Conservation (phyloP, 2,888 invertebrate genomes). For the Lasiommata megera region DNA sequence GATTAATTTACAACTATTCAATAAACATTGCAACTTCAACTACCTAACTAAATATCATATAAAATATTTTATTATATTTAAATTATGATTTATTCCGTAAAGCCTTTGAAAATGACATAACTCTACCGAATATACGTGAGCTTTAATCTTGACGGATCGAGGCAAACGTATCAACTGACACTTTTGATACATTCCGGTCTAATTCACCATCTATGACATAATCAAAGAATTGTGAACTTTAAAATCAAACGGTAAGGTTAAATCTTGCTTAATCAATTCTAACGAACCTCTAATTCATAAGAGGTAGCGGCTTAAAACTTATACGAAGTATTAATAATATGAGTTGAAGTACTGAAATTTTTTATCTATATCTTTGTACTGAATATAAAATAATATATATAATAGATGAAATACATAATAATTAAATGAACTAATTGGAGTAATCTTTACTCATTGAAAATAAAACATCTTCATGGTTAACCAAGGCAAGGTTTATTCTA, state of each 20-base stretch:
- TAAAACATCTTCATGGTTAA: no score
- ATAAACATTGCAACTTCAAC: no score
- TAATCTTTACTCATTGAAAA: no score
- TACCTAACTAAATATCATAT: no score
- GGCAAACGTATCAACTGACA: constrained; percentile 58
- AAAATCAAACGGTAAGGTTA: not conserved
- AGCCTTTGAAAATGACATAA: constrained; percentile 31
- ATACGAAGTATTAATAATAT: not conserved
- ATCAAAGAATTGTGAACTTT: not conserved
- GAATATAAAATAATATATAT: no score
- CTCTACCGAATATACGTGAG: constrained; percentile 23
- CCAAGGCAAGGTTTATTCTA: no score
- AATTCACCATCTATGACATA: not conserved
- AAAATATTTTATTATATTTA: no score
- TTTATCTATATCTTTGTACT: no score
- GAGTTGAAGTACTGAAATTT: not conserved
- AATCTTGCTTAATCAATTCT: not conserved
- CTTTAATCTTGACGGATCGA: constrained; percentile 54
- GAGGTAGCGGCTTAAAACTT: not conserved
- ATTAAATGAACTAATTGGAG: no score
- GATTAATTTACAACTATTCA: no score
- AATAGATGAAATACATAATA: no score
- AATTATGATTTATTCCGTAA: no score
- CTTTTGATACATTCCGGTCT: constrained; percentile 24
- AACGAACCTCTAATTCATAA: not conserved